These are phyloP conservation scores for Pangasius larnaudii DNA, from an alignment of 2,797 vertebrate species.

Conservation along the genomic window DNA sequence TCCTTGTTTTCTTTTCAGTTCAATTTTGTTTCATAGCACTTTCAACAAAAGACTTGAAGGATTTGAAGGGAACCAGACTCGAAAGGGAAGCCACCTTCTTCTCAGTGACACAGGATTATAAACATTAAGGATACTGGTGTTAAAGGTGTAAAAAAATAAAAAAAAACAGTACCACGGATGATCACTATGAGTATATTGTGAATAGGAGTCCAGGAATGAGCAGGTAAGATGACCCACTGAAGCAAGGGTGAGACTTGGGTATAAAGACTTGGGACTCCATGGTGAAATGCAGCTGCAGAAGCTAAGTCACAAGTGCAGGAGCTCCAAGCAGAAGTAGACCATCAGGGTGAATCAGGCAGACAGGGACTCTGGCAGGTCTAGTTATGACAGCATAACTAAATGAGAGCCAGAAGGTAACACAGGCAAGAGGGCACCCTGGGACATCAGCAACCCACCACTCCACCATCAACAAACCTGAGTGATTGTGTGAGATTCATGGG, in stretches of 20 bases:
- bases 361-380: not conserved
- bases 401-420: not conserved
- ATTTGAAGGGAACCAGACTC: not conserved
- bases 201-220: not conserved
- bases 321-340: not conserved
- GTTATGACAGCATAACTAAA: slow-evolving; percentile 12
- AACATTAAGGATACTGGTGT: not conserved
- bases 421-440: not conserved
- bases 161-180: not conserved
- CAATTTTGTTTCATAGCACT: not conserved
- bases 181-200: not conserved
- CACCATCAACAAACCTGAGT: not conserved
- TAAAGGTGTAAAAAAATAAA: not conserved
- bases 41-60: not conserved
- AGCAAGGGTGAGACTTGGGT: not conserved
- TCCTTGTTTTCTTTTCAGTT: not conserved
- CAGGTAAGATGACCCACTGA: not conserved
- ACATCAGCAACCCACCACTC: not conserved
- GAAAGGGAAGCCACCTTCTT: not conserved
- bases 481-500: not conserved
- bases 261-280: not conserved
- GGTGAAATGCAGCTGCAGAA: not conserved
- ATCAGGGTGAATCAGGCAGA: not conserved
- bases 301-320: not conserved
- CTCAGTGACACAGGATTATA: not conserved